Evolutionary conservation across 1,140 invertebrate species (phyloP).

Genomic region (Bombus waltoni): DNA sequence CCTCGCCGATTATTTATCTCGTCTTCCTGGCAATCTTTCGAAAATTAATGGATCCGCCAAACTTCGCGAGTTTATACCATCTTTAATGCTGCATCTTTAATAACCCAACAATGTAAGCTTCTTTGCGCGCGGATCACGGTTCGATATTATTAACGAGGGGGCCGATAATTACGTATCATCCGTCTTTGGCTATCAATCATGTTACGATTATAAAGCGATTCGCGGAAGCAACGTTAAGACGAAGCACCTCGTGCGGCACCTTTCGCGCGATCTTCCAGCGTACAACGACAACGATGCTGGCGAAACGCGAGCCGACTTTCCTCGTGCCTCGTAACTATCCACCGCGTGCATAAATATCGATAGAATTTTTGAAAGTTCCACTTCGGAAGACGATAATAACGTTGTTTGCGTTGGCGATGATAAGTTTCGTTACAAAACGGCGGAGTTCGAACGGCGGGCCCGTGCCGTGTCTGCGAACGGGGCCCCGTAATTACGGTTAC

Average conservation of each 20-base stretch:
- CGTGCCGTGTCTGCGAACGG: constrained; percentile 41
- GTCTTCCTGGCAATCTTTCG: neutral
- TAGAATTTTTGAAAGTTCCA: constrained; percentile 44
- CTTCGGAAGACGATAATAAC: constrained; percentile 51
- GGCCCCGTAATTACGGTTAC: constrained; percentile 59
- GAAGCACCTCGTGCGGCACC: neutral
- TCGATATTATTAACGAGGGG: constrained; percentile 17
- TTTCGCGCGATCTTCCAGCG: neutral
- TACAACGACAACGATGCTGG: neutral
- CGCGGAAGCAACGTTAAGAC: neutral
- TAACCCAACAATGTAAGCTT: constrained; percentile 5
- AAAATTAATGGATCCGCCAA: constrained; percentile 32
- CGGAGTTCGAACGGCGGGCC: neutral
- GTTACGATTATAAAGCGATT: neutral
- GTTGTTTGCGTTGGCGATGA: constrained; percentile 67
- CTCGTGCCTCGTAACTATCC: too few relatives aligned
- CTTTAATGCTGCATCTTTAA: constrained; percentile 17
- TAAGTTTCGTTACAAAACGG: constrained; percentile 35
- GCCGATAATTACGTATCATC: neutral
- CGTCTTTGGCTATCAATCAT: neutral
- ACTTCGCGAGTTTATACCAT: neutral
- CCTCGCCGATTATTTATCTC: constrained; percentile 24
- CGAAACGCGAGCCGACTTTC: neutral
- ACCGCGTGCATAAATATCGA: constrained; percentile 45
- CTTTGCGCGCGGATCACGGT: neutral